Base-by-base conservation (phyloP, 1,140 invertebrate genomes). In the Zophobas morio region DNA sequence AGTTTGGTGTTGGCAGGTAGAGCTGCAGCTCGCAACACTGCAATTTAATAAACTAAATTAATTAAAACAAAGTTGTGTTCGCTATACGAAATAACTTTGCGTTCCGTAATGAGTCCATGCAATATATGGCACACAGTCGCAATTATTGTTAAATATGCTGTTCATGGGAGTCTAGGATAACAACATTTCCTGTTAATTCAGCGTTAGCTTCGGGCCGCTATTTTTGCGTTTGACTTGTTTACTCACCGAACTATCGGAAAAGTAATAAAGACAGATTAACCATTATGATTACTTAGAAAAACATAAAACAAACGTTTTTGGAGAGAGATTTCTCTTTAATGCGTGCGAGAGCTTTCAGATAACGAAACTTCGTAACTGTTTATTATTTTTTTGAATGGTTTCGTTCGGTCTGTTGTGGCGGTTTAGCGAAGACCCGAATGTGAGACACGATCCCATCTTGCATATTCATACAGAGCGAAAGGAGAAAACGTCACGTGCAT, bases 201-300 rank as follows among this genome's bases (percentile, higher is more conserved):
- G n/a, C 37, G 20, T 37, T 42, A n/a, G 60, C 2, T 42, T 66
- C 36, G 8, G 8, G 39, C 40, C 33, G 56, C n/a, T 66, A 66
- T 66, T 66, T 66, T 20, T 66, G 37, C 37, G 60, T 33, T 42
- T 8, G 56, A 66, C 60, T 66, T 66, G 60, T 66, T 66, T 66
- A 66, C 60, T 66, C 39, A 66, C 32, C 39, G 39, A 73, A 73
- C 71, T 73, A 73, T 73, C 33, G 71, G 51, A 73, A 73, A 73
- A 73, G 71, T 73, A 73, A 73, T 73, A 73, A 73, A 73, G 39
- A 73, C 71, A 56, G 71, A 73, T 73, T 73, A 56, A 53, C 54
- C 71, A 73, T 73, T 73, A 73, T 73, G 71, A 73, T 73, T 73
- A 73, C 39, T 66, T 66, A 66, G 60, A 66, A 66, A 66, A 66